Percentiles rank a stretch among this genome's conserved stretches.
phyloP scores from a whole-genome alignment of 2,113 vertebrate genomes.

The Anhinga anhinga region DNA sequence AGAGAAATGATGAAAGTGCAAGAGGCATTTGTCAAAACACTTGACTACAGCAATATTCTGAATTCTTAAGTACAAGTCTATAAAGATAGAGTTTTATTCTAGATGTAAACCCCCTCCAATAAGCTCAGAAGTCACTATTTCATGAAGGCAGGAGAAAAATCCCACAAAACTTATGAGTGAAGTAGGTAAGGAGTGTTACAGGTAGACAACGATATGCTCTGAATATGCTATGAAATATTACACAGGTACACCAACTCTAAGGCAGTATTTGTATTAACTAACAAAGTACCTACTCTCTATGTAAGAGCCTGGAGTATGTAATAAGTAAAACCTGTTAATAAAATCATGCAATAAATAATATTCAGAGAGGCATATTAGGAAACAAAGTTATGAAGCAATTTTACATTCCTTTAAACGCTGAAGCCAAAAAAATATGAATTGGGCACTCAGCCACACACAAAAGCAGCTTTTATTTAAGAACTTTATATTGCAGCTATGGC shows the following conservation, averaged over 20 bases:
- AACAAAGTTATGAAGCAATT: not conserved
- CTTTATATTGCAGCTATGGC: not conserved
- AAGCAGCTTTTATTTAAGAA: not conserved
- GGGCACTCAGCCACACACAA: not conserved
- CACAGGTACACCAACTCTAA: not conserved
- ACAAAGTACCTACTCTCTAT: not conserved
- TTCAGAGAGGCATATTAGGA: not conserved
- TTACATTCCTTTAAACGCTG: not conserved
- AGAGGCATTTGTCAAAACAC: constrained; percentile 26
- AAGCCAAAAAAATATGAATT: not conserved
- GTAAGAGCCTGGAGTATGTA: not conserved
- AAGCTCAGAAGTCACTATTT: not conserved
- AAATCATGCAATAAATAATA: not conserved
- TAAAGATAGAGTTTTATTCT: not conserved
- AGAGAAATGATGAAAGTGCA: not conserved
- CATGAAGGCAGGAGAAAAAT: not conserved
- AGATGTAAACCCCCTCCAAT: not conserved
- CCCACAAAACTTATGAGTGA: not conserved
- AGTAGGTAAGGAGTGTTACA: not conserved
- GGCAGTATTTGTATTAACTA: not conserved
- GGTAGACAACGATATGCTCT: not conserved
- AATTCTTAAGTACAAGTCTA: not conserved
- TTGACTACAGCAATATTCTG: not conserved
- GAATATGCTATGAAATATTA: not conserved
- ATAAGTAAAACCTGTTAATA: not conserved